Percentiles rank a stretch among this genome's conserved stretches.
These are phyloP conservation scores for Calliopum simillimum DNA, from an alignment of 2,888 invertebrate species.

Conservation along the genomic window DNA sequence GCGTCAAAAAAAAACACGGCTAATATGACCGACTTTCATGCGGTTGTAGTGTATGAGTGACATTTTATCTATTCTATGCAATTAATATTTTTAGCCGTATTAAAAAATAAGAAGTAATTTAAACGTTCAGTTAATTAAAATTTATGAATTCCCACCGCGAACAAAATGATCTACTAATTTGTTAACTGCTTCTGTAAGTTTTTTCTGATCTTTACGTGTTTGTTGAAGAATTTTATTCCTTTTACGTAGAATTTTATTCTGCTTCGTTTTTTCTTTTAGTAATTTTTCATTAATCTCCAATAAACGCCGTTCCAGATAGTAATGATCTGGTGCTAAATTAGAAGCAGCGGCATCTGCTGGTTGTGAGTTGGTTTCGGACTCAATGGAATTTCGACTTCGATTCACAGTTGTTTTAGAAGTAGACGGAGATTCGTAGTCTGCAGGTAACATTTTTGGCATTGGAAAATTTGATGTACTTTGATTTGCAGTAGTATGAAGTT, in stretches of 20 bases:
- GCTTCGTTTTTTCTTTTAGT: constrained; percentile 29
- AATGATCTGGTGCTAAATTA: neutral
- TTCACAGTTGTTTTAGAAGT: neutral
- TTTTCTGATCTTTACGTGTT: constrained; percentile 27
- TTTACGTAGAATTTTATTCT: constrained; percentile 22
- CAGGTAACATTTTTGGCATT: constrained; percentile 24
- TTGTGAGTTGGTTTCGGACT: constrained; percentile 1
- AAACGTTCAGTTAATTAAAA: too few species aligned
- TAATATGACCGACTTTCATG: too few species aligned
- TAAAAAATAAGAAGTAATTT: too few species aligned
- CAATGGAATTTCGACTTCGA: constrained; percentile 17
- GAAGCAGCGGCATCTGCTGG: neutral
- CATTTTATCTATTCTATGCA: too few species aligned
- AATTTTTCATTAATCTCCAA: constrained; percentile 26
- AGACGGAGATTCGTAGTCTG: neutral
- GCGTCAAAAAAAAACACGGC: too few species aligned
- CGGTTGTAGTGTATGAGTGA: too few species aligned
- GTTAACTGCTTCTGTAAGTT: constrained; percentile 23
- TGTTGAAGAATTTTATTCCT: constrained; percentile 24
- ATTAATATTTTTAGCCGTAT: too few species aligned
- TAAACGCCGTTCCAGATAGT: constrained; percentile 20
- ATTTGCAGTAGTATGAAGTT: neutral
- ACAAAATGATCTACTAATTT: constrained; percentile 23
- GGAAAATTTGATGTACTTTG: neutral
- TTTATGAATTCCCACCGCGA: neutral